Evolutionary conservation across 2,888 invertebrate genomes (phyloP).

Genomic region (Oscheius sp.): DNA sequence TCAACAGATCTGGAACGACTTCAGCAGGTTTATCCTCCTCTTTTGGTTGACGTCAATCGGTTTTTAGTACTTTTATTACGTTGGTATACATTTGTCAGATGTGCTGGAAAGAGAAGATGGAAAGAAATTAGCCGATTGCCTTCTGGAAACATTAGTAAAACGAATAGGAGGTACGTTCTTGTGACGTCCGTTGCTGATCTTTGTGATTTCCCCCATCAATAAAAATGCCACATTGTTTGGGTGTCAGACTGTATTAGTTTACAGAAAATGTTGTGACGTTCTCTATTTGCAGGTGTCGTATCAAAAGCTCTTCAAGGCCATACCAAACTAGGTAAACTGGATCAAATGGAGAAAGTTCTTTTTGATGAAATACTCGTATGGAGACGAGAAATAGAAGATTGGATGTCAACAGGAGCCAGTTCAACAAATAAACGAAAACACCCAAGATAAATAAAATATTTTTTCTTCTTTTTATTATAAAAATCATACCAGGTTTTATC

Average conservation of each 20-base stretch:
- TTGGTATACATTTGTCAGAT: slow-evolving; percentile 34
- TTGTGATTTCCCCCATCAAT: too few relatives aligned
- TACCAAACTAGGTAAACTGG: slow-evolving; percentile 43
- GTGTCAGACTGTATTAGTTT: too few relatives aligned
- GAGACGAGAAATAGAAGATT: slow-evolving; percentile 39
- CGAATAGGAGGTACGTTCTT: slow-evolving; percentile 43
- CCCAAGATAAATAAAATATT: slow-evolving; percentile 2
- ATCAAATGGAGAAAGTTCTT: slow-evolving; percentile 41
- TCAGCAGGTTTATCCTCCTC: slow-evolving; percentile 40
- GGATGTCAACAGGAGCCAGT: slow-evolving; percentile 36
- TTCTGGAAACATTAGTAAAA: slow-evolving; percentile 48
- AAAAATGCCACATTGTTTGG: too few relatives aligned
- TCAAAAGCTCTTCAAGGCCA: slow-evolving; percentile 43
- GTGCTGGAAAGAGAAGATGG: slow-evolving; percentile 35
- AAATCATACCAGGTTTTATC: not conserved
- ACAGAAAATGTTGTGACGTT: too few relatives aligned
- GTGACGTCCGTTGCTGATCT: too few relatives aligned
- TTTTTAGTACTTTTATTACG: slow-evolving; percentile 35
- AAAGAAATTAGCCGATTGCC: slow-evolving; percentile 44
- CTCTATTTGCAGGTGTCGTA: slow-evolving; percentile 41
- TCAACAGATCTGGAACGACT: slow-evolving; percentile 41
- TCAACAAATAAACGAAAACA: slow-evolving; percentile 40
- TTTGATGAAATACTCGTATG: slow-evolving; percentile 35
- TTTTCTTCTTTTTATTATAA: not conserved
- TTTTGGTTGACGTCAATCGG: not conserved